Conservation (phyloP, 2,113 vertebrate genomes). For the Rhombomys opimus region DNA sequence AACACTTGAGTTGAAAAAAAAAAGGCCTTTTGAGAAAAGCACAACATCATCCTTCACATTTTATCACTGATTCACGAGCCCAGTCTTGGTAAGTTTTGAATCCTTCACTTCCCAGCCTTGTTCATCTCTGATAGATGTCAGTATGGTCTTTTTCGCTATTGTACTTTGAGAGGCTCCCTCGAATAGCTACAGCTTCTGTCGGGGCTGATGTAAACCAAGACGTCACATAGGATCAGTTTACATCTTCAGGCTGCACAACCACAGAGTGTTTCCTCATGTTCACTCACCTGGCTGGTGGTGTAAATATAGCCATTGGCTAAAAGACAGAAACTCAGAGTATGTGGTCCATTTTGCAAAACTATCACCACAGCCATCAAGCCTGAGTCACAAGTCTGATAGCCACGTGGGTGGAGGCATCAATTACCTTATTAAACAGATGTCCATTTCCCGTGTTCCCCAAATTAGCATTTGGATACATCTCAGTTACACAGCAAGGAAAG, state of each 20-base stretch:
- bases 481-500: neutral
- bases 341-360: constrained; percentile 5
- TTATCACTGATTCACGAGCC: neutral
- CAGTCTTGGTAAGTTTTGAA: neutral
- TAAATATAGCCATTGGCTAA: constrained; percentile 35
- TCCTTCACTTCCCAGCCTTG: neutral
- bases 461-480: neutral
- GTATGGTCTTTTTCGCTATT: neutral
- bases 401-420: neutral
- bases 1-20: neutral
- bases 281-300: neutral
- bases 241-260: neutral
- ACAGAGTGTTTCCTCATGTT: constrained; percentile 22
- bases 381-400: neutral
- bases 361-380: neutral
- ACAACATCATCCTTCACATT: neutral
- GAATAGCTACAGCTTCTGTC: neutral
- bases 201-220: neutral
- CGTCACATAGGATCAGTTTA: constrained; percentile 19
- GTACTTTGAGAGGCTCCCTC: neutral
- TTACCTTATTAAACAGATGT: constrained; percentile 28
- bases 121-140: neutral
- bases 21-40: neutral
- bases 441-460: neutral
- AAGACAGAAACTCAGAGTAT: neutral